Conservation (phyloP, 2,888 invertebrate genomes). For the Rotaria sp. region DNA sequence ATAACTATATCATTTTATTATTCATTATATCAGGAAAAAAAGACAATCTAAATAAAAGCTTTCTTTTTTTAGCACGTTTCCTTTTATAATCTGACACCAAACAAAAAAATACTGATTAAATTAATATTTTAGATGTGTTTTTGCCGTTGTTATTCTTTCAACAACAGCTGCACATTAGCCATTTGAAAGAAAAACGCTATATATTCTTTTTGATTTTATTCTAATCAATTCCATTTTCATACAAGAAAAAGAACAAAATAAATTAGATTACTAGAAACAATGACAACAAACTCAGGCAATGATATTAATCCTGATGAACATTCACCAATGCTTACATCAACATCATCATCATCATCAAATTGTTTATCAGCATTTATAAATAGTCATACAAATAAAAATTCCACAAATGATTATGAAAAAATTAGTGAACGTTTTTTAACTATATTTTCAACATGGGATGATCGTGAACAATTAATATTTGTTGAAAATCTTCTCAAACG, state of each 20-base stretch:
- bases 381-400: background rate
- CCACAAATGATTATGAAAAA: background rate
- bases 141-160: background rate
- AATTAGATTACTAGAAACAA: background rate
- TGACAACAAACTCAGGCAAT: background rate
- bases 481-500: conserved; percentile 84
- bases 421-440: background rate
- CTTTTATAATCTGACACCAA: no score
- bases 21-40: background rate
- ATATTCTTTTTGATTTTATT: background rate
- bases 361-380: background rate
- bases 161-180: background rate
- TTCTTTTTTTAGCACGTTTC: no score
- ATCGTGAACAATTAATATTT: conserved; percentile 88
- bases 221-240: background rate
- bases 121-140: background rate
- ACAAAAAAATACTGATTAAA: background rate
- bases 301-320: background rate
- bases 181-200: background rate
- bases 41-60: no score
- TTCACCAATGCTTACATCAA: background rate
- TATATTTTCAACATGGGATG: conserved; percentile 58
- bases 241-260: background rate
- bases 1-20: background rate
- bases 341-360: background rate